These are phyloP conservation scores for Orchestes rusci DNA, from an alignment of 2,888 invertebrate genomes.

Conservation along the genomic window DNA sequence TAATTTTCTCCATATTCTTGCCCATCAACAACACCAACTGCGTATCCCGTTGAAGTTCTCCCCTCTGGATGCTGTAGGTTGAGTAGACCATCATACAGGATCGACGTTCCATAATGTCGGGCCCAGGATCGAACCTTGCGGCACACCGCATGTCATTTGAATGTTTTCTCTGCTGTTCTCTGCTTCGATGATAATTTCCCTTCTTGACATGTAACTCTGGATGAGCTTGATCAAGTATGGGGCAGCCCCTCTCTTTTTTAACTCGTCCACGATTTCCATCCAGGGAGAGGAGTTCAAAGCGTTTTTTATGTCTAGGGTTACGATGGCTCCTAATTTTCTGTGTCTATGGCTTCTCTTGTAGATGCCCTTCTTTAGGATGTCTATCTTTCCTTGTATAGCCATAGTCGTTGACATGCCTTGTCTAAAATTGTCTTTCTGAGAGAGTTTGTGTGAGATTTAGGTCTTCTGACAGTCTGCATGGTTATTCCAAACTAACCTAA, in stretches of 20 bases:
- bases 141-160: too few species aligned
- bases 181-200: slow-evolving; percentile 14
- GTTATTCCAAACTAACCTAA: too few species aligned
- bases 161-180: not conserved
- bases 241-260: too few species aligned
- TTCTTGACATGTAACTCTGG: slow-evolving; percentile 9
- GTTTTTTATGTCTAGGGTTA: not conserved
- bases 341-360: not conserved
- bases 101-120: too few species aligned
- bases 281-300: not conserved
- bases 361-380: not conserved
- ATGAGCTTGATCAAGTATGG: slow-evolving; percentile 12
- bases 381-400: not conserved
- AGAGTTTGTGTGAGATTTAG: not conserved
- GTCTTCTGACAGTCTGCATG: not conserved
- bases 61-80: too few species aligned
- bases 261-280: not conserved
- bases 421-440: not conserved
- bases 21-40: too few species aligned
- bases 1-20: too few species aligned
- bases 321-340: not conserved
- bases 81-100: too few species aligned
- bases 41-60: too few species aligned
- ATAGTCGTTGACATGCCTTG: not conserved
- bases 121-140: too few species aligned